Conservation (phyloP, 2,888 invertebrate species). For the Micropterix aruncella region DNA sequence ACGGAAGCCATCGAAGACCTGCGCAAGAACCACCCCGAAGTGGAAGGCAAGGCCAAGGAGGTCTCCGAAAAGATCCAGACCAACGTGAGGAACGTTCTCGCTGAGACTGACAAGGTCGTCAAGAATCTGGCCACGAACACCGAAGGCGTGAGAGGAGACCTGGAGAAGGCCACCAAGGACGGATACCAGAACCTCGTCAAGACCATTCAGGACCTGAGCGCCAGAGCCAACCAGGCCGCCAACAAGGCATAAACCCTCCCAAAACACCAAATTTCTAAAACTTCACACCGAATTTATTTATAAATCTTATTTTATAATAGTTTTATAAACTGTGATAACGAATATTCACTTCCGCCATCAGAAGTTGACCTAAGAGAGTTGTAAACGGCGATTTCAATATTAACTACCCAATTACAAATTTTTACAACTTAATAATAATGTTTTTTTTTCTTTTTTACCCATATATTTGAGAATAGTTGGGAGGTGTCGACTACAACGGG, state of each 20-base stretch:
- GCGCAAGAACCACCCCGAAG: neutral
- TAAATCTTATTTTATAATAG: no score
- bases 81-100: neutral
- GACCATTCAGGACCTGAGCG: slow-evolving; percentile 23
- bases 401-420: no score
- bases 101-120: slow-evolving; percentile 23
- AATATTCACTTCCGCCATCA: no score
- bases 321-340: no score
- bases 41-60: neutral
- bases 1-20: neutral
- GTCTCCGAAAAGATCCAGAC: neutral
- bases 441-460: no score
- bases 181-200: slow-evolving; percentile 30
- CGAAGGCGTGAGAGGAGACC: slow-evolving; percentile 26
- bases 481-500: no score
- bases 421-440: no score
- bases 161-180: slow-evolving; percentile 26
- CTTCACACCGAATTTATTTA: no score
- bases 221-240: slow-evolving; percentile 25
- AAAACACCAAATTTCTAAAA: no score
- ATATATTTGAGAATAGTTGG: no score
- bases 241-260: neutral
- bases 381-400: no score
- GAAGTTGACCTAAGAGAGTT: no score
- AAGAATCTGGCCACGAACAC: slow-evolving; percentile 23